These are phyloP conservation scores for Psittacula echo DNA, from an alignment of 2,797 vertebrate species.

Conservation along the genomic window DNA sequence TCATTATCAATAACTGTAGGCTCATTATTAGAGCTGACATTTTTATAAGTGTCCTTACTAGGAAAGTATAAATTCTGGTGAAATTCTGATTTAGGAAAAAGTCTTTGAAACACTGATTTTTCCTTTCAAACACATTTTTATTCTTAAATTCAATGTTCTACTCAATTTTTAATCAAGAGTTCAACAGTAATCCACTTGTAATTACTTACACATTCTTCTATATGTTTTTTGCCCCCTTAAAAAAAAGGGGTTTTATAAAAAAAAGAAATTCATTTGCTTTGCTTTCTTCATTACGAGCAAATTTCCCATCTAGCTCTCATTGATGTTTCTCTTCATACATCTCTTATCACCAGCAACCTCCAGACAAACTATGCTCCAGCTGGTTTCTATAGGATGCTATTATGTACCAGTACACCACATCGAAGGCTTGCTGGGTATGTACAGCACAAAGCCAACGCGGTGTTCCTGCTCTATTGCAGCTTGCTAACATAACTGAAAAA, in stretches of 20 bases:
- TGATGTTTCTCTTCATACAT: not conserved
- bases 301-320: not conserved
- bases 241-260: not conserved
- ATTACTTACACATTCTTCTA: not conserved
- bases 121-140: not conserved
- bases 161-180: not conserved
- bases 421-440: not conserved
- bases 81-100: not conserved
- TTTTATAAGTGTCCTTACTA: not conserved
- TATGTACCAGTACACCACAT: not conserved
- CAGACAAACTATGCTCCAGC: not conserved
- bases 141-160: not conserved
- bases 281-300: not conserved
- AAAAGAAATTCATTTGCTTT: not conserved
- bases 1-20: not conserved
- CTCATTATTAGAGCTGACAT: not conserved
- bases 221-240: not conserved
- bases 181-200: not conserved
- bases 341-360: not conserved
- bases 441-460: not conserved
- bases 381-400: fast-evolving
- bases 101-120: not conserved
- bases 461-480: not conserved
- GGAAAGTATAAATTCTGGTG: not conserved
- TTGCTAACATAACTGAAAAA: not conserved